phyloP scores from a whole-genome alignment of 2,888 invertebrate species.

The Calliscelio sp. region DNA sequence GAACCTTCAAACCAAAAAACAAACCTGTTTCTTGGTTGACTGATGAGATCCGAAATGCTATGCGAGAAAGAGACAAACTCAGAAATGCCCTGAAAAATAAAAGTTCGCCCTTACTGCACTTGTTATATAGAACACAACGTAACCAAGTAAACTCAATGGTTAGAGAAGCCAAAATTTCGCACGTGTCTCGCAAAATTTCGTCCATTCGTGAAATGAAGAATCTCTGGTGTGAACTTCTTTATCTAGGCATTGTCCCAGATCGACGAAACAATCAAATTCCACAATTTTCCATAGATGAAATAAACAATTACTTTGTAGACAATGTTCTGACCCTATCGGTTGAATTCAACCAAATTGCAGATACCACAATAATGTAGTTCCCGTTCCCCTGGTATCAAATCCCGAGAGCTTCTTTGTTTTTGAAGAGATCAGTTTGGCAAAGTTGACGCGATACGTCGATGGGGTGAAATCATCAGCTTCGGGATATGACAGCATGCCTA shows the following conservation, averaged over 20 bases:
- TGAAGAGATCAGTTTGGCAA: no score
- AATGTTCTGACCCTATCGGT: no score
- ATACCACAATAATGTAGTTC: no score
- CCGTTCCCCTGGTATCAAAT: no score
- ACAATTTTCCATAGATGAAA: no score
- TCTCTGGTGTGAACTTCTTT: slow-evolving; percentile 10
- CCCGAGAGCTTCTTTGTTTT: no score
- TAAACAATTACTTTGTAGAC: no score
- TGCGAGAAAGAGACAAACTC: slow-evolving; percentile 21
- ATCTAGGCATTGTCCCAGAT: slow-evolving; percentile 30
- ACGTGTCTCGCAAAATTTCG: no score
- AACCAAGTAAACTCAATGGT: slow-evolving; percentile 18
- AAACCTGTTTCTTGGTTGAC: slow-evolving; percentile 33
- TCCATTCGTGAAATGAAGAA: no score
- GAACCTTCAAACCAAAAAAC: not conserved
- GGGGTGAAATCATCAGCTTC: not conserved
- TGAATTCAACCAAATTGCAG: no score
- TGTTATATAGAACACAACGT: not conserved
- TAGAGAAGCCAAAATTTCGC: not conserved
- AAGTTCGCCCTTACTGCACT: not conserved
- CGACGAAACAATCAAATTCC: no score
- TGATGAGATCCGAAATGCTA: not conserved
- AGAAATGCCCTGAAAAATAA: not conserved
- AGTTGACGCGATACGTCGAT: not conserved
- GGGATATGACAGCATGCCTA: not conserved